These are phyloP conservation scores for Gambusia affinis DNA, from an alignment of 2,113 vertebrate genomes.

Conservation along the genomic window DNA sequence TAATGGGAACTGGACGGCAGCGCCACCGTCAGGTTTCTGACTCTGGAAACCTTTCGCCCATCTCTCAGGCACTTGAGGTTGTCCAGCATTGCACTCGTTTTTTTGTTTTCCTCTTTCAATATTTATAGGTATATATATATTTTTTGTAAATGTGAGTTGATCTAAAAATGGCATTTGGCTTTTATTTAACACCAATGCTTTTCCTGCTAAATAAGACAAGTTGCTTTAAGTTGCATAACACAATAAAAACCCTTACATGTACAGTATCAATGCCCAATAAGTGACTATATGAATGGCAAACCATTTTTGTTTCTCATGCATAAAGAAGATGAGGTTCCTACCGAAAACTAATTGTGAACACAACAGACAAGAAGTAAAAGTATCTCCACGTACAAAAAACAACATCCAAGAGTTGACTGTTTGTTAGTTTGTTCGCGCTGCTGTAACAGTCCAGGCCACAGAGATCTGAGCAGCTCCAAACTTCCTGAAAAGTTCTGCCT, in stretches of 20 bases:
- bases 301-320: conserved; percentile 87
- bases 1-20: conserved; percentile 43
- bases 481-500: conserved; percentile 21
- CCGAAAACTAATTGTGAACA: conserved; percentile 75
- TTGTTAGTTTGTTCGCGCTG: conserved; percentile 30
- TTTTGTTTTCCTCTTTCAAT: conserved; percentile 18
- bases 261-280: conserved; percentile 93
- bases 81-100: conserved; percentile 72
- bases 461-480: conserved; percentile 5
- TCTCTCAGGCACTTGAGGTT: conserved; percentile 80
- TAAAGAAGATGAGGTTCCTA: conserved; percentile 83
- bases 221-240: conserved; percentile 85
- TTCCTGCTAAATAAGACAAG: conserved; percentile 80
- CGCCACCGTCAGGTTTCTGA: conserved; percentile 58
- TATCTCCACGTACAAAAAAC: conserved; percentile 74
- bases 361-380: conserved; percentile 83
- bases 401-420: conserved; percentile 57
- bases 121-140: background rate
- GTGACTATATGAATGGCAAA: conserved; percentile 88
- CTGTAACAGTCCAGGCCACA: background rate
- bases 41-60: conserved; percentile 78
- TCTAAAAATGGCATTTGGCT: conserved; percentile 62
- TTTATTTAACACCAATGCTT: conserved; percentile 72
- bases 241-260: conserved; percentile 84
- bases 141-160: conserved; percentile 50